Evolutionary conservation across 1,140 invertebrate species (phyloP), one percentile per base, ranked within the genome.

Genomic region (Drosophila sturtevanti): DNA sequence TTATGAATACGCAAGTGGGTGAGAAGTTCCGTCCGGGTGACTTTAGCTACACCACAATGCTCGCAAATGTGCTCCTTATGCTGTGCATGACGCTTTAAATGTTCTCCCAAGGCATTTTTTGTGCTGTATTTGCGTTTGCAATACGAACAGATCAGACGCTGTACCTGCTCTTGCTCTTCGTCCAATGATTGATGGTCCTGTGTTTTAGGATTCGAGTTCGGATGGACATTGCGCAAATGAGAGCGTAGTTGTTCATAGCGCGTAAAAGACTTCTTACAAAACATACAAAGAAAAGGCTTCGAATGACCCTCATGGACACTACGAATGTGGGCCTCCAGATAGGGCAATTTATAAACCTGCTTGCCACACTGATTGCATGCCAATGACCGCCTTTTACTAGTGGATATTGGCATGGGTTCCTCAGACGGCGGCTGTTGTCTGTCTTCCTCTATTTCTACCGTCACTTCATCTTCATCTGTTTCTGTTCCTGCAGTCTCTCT

Each of bases 1-100:
- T 84, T 79, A 54, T 91, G 89, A 6, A 79, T 87, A 21, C 89
- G 89, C 65, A 91, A 72, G 63, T 91, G 89, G n/a, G 79, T 91
- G 5, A 74, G 61, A 3, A 91, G 58, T 55, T 91, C 89, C 24
- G 89, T 87, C 6, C 89, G 67, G 4, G 89, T 91, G 9, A 91
- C 89, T 60, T 91, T 91, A 0, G 81, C 85, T 14, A 87, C 89
- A 9, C 89, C 89, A 10, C 89, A 91, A 9, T 81, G 74, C 56
- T 89, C 72, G 48, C 89, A 91, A 0, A 89, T 66, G n/a, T 91
- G 85, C 51, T 82, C 76, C 64, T 84, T 91, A 48, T 74, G 67
- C 71, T 91, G 65, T 0, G 89, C 86, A 37, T 91, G 89, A 0
- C 89, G 77, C 18, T 91, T 91, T 7, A 91, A 12, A 16, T 91